phyloP scores from a whole-genome alignment of 2,113 vertebrate species.

The Cavia porcellus region DNA sequence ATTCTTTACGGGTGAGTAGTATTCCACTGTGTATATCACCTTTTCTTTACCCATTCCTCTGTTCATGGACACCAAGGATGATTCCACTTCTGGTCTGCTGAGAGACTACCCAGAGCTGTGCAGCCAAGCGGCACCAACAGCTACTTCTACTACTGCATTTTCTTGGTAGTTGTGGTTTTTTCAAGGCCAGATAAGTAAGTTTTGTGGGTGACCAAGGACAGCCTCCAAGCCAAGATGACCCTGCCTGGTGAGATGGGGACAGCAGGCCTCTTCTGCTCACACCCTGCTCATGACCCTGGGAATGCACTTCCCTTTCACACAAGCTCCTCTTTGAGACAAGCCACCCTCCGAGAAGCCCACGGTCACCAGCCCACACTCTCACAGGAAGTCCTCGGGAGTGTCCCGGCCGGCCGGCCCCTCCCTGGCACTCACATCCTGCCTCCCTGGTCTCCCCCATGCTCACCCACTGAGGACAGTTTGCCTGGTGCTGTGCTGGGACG shows the following conservation, averaged over 20 bases:
- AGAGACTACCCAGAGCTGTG: background rate
- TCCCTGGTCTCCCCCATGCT: rapidly evolving
- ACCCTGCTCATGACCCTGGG: background rate
- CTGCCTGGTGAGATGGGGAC: background rate
- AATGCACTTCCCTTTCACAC: conserved; percentile 10
- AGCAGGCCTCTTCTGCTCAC: background rate
- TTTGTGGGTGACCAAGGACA: background rate
- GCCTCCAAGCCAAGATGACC: background rate
- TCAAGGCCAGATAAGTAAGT: background rate
- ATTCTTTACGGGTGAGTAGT: background rate
- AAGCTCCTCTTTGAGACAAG: background rate
- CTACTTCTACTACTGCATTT: background rate
- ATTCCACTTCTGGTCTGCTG: background rate
- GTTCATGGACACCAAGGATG: background rate
- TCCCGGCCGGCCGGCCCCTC: background rate
- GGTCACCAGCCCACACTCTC: background rate
- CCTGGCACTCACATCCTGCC: background rate
- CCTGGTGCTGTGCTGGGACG: background rate
- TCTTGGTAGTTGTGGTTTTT: background rate
- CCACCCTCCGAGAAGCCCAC: background rate
- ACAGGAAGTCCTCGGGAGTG: background rate
- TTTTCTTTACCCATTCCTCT: background rate
- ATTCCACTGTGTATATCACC: background rate
- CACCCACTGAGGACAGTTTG: background rate
- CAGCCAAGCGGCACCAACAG: background rate